phyloP scores from a whole-genome alignment of 2,888 invertebrate species.

The Drosophila greeni region DNA sequence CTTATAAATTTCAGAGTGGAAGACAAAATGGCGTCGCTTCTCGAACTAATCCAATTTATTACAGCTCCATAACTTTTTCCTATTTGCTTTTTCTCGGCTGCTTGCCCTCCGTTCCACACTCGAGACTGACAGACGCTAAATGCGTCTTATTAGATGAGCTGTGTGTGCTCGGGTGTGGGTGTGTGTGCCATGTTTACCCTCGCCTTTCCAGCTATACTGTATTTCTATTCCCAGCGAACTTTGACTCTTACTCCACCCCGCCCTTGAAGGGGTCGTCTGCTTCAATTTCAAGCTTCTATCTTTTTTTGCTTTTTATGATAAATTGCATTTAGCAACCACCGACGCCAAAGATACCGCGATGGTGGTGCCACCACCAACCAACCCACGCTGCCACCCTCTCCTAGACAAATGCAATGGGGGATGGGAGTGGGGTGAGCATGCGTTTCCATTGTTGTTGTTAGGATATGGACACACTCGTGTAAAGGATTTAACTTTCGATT shows the following conservation, averaged over 20 bases:
- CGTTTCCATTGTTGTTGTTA: slow-evolving; percentile 55
- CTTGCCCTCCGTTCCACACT: slow-evolving; percentile 34
- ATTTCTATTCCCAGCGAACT: slow-evolving; percentile 50
- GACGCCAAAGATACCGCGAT: slow-evolving; percentile 44
- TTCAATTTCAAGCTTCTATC: slow-evolving; percentile 65
- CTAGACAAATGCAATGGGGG: slow-evolving; percentile 16
- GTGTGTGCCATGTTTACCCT: slow-evolving; percentile 72
- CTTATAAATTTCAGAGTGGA: slow-evolving; percentile 23
- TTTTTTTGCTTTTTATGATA: slow-evolving; percentile 64
- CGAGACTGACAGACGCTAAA: slow-evolving; percentile 64
- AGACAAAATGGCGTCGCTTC: slow-evolving; percentile 75
- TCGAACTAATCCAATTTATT: slow-evolving; percentile 79
- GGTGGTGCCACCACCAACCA: slow-evolving; percentile 25
- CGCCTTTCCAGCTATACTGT: slow-evolving; percentile 2
- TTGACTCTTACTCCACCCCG: slow-evolving; percentile 53
- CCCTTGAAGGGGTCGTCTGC: slow-evolving; percentile 42
- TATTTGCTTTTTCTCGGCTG: slow-evolving; percentile 63
- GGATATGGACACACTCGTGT: slow-evolving; percentile 45
- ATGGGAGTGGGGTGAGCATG: slow-evolving; percentile 49
- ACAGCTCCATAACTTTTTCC: slow-evolving; percentile 77
- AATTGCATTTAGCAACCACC: slow-evolving; percentile 75
- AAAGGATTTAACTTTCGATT: slow-evolving; percentile 63
- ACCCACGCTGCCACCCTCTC: slow-evolving; percentile 54
- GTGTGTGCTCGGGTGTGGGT: slow-evolving; percentile 33
- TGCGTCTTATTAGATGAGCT: slow-evolving; percentile 70